Evolutionary conservation across 2,797 vertebrate species (phyloP).

Genomic region (Anabacerthia variegaticeps): DNA sequence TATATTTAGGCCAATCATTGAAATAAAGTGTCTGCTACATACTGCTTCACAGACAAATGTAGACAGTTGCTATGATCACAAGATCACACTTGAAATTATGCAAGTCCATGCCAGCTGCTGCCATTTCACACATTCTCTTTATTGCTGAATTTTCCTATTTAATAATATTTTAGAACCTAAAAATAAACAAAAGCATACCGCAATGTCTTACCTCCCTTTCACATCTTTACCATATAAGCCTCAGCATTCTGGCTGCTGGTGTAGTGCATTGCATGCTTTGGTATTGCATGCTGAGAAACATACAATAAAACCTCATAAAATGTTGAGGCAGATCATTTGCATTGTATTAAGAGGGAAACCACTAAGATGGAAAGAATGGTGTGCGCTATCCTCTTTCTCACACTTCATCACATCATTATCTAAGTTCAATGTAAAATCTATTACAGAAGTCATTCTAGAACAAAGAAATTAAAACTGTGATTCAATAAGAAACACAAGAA

Average conservation of each 20-base stretch:
- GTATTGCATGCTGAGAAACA: not conserved
- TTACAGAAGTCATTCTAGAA: not conserved
- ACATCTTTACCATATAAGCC: not conserved
- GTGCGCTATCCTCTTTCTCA: not conserved
- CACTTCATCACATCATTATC: not conserved
- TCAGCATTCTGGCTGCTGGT: not conserved
- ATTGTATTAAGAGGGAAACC: not conserved
- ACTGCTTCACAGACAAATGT: not conserved
- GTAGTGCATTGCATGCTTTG: not conserved
- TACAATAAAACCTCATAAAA: not conserved
- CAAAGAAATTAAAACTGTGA: not conserved
- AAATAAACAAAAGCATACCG: not conserved
- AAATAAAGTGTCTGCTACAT: not conserved
- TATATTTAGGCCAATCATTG: not conserved
- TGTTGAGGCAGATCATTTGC: not conserved
- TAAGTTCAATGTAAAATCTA: not conserved
- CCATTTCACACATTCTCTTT: not conserved
- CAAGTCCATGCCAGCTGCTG: not conserved
- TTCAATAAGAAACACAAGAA: not conserved
- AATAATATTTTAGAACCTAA: not conserved
- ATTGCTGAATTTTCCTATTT: not conserved
- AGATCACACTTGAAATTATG: not conserved
- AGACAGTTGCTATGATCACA: not conserved
- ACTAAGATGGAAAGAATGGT: not conserved
- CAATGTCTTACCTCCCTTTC: not conserved